These are phyloP conservation scores for Aldabrachelys gigantea DNA, from an alignment of 2,113 vertebrate genomes.

Conservation along the genomic window DNA sequence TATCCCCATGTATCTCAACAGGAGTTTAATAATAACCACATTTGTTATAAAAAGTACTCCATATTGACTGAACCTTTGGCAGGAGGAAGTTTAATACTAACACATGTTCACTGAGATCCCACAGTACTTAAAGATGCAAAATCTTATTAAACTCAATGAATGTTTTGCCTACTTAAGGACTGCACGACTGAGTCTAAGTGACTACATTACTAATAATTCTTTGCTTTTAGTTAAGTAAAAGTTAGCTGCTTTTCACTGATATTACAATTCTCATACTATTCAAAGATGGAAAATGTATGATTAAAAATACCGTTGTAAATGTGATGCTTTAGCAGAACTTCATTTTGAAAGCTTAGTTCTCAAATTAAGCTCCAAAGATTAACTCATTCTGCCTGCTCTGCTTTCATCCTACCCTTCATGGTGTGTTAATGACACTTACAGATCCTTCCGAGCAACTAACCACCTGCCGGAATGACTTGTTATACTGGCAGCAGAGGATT, in stretches of 20 bases:
- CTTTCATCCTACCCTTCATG: not conserved
- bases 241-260: not conserved
- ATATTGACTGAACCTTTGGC: not conserved
- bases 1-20: not conserved
- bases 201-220: not conserved
- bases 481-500: constrained; percentile 55
- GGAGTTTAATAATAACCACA: not conserved
- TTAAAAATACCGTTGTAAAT: not conserved
- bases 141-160: not conserved
- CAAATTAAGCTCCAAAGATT: not conserved
- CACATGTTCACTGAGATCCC: not conserved
- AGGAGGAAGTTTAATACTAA: not conserved
- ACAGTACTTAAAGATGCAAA: not conserved
- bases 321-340: not conserved
- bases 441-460: constrained; percentile 58
- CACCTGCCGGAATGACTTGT: constrained; percentile 20
- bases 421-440: constrained; percentile 30
- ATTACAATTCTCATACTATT: not conserved
- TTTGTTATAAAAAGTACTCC: not conserved
- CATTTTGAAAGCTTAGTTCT: not conserved
- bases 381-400: not conserved
- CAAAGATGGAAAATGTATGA: not conserved
- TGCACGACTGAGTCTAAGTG: not conserved
- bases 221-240: not conserved
- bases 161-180: not conserved